These are phyloP conservation scores for Cheilosia impressa DNA, from an alignment of 2,888 invertebrate genomes.

Conservation along the genomic window DNA sequence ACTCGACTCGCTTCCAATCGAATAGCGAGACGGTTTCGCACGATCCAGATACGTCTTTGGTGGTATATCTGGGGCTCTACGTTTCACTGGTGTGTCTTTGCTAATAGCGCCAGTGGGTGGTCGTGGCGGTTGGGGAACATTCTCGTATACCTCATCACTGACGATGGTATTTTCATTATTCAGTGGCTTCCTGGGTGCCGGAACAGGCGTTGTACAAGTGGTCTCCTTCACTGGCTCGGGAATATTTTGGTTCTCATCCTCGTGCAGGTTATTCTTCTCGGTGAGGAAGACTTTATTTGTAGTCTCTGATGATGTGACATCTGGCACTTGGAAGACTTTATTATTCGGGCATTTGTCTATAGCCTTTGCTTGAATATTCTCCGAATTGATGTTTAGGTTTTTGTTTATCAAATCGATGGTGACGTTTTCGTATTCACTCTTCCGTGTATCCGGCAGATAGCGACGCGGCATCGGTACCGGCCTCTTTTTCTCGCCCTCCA, in stretches of 20 bases:
- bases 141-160: slow-evolving; percentile 57
- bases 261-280: slow-evolving; percentile 79
- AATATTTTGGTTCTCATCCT: slow-evolving; percentile 81
- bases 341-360: slow-evolving; percentile 80
- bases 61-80: slow-evolving; percentile 79
- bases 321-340: slow-evolving; percentile 77
- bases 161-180: slow-evolving; percentile 73
- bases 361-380: slow-evolving; percentile 79
- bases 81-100: slow-evolving; percentile 75
- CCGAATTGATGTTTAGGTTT: slow-evolving; percentile 80
- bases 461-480: slow-evolving; percentile 83
- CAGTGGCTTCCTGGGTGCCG: slow-evolving; percentile 80
- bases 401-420: slow-evolving; percentile 80
- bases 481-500: slow-evolving; percentile 78
- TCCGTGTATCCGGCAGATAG: slow-evolving; percentile 79
- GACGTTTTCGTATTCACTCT: slow-evolving; percentile 82
- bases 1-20: slow-evolving; percentile 80
- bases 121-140: slow-evolving; percentile 47
- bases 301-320: slow-evolving; percentile 53
- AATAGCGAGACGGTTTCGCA: slow-evolving; percentile 76
- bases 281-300: slow-evolving; percentile 76
- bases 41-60: slow-evolving; percentile 77
- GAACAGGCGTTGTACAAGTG: slow-evolving; percentile 78
- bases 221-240: slow-evolving; percentile 47
- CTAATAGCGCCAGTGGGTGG: slow-evolving; percentile 76